Evolutionary conservation across 2,113 vertebrate genomes (phyloP).

Genomic region (Catharus minimus): DNA sequence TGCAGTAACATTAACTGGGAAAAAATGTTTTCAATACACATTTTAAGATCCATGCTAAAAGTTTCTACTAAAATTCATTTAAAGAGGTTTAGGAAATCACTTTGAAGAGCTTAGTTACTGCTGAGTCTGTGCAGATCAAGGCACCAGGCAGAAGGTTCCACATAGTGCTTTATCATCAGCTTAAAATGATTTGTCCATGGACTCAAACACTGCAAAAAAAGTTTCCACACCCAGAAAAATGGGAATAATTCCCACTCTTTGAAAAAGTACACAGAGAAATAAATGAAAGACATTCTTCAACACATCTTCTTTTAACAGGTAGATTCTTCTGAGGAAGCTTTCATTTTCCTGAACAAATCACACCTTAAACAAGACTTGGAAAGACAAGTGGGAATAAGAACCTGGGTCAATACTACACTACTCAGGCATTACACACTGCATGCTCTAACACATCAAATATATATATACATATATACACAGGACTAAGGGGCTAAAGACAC

Average conservation of each 20-base stretch:
- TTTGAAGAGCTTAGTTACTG: background rate
- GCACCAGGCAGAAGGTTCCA: background rate
- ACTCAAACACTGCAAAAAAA: background rate
- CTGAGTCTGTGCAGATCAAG: background rate
- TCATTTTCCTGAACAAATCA: background rate
- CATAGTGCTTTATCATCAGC: background rate
- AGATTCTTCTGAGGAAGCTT: background rate
- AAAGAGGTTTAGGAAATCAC: background rate
- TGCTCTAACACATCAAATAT: too few species aligned
- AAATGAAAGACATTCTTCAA: background rate
- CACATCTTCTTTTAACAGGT: background rate
- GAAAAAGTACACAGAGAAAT: background rate
- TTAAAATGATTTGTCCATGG: background rate
- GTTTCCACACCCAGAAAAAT: background rate
- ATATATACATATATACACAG: accelerated
- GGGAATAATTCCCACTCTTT: background rate
- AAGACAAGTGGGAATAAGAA: background rate
- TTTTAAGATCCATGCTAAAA: background rate
- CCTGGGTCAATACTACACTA: background rate
- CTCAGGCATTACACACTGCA: background rate
- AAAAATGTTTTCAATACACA: background rate
- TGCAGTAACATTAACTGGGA: background rate
- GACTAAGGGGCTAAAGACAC: background rate
- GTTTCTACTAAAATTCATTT: background rate
- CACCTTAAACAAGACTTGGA: background rate